A percentile compares a stretch with the other conserved stretches of the same genome.
Conservation (phyloP, 2,113 vertebrate species). For the Pantherophis guttatus region DNA sequence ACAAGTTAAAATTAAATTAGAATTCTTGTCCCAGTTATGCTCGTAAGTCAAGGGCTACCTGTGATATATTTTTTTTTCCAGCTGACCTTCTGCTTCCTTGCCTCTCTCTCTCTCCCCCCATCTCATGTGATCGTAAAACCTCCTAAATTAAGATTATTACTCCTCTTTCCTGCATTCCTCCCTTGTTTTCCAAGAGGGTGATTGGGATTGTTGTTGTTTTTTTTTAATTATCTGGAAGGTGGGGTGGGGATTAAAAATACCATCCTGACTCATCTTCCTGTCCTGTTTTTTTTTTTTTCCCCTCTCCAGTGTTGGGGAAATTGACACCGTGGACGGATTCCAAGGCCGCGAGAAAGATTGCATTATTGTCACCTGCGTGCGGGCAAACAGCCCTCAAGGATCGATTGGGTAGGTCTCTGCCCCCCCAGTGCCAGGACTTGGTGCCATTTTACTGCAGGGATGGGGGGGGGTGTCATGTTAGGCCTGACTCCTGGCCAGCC, state of each 20-base stretch:
- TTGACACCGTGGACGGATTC: constrained; percentile 85
- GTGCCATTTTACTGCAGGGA: neutral
- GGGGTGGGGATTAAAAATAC: accelerated
- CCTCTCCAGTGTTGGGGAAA: constrained; percentile 68
- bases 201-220: neutral
- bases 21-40: too few relatives aligned
- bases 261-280: neutral
- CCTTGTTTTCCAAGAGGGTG: neutral
- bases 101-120: too few relatives aligned
- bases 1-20: too few relatives aligned
- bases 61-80: neutral
- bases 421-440: neutral
- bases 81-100: neutral
- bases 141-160: neutral
- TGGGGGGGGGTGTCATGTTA: neutral
- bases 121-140: neutral
- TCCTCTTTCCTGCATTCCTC: neutral
- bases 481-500: neutral
- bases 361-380: constrained; percentile 83
- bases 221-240: neutral
- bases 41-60: too few relatives aligned
- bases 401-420: constrained; percentile 77
- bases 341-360: constrained; percentile 87
- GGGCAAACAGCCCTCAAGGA: constrained; percentile 71
- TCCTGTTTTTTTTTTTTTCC: neutral